Percentiles rank a stretch among this genome's conserved stretches.
These are phyloP conservation scores for Lonchura striata DNA, from an alignment of 2,113 vertebrate species.

Conservation along the genomic window DNA sequence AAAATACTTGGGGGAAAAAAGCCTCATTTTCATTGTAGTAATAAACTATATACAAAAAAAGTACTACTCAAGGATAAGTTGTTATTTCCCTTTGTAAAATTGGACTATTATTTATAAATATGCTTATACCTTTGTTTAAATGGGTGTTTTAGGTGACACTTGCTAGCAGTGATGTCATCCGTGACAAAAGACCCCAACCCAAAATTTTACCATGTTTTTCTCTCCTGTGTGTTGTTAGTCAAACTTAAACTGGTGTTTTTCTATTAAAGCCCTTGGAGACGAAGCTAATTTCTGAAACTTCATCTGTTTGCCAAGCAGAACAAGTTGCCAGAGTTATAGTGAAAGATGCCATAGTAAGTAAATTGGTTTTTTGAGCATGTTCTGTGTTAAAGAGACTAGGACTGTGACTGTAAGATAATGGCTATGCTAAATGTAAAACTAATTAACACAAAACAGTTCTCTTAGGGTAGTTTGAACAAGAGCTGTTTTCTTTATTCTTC, in stretches of 20 bases:
- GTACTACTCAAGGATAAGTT: background rate
- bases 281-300: conserved; percentile 91
- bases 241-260: background rate
- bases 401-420: background rate
- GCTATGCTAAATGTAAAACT: background rate
- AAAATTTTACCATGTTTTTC: background rate
- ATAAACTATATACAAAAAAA: background rate
- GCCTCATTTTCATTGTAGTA: background rate
- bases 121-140: background rate
- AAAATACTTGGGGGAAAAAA: background rate
- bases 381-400: background rate
- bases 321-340: conserved; percentile 93
- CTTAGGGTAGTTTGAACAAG: background rate
- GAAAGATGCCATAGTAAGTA: conserved; percentile 91
- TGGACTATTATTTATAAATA: background rate
- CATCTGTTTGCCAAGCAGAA: conserved; percentile 90
- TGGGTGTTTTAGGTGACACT: background rate
- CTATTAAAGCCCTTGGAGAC: conserved; percentile 88
- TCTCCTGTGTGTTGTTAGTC: background rate
- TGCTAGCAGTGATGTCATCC: background rate
- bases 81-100: background rate
- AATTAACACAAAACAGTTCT: rapidly evolving
- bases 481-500: background rate
- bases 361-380: background rate
- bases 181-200: background rate